Evolutionary conservation across 2,888 invertebrate genomes (phyloP), one percentile per base, ranked within the genome.

Genomic region (Drosophila lutescens): DNA sequence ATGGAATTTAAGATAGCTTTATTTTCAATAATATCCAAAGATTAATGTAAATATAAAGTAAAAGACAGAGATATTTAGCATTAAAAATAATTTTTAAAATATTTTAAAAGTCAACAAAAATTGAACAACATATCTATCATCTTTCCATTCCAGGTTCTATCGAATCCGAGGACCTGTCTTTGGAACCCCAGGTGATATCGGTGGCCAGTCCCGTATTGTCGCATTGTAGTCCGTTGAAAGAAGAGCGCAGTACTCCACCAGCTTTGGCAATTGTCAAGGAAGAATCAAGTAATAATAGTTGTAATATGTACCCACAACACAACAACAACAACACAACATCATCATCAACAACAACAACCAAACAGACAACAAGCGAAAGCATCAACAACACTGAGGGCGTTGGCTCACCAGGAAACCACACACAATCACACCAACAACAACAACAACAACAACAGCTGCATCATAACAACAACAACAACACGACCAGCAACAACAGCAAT

Each of bases 81-180:
- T 26, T 5, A 26, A 4, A 26, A 26, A 26, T 5, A 4, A 26
- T 26, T 26, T 26, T 26, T 4, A 5, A 26, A 26, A 26, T 6
- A 26, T 26, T 26, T 6, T 6, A 26, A 26, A 6, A 26, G 6
- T 5, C n/a, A 3, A 6, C 20, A 9, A 8, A 23, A 8, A 43
- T 36, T 41, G 49, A 47, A 2, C 17, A 4, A 12, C 5, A 54
- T 20, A 20, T 30, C 4, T 23, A 23, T 44, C 40, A n/a, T 34
- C 55, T 44, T 41, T 46, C 13, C 0, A 26, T 79, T 94, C 40
- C 93, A 96, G 96, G 96, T 93, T 95, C 96, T 85, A 93, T 96
- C 91, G 95, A 96, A 89, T 95, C 96, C 86, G 96, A 96, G 92
- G 96, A 96, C 91, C 92, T 96, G 69, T 95, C 96, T 38, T 92